Evolutionary conservation across 2,113 vertebrate species (phyloP).

Genomic region (Plotosus lineatus): DNA sequence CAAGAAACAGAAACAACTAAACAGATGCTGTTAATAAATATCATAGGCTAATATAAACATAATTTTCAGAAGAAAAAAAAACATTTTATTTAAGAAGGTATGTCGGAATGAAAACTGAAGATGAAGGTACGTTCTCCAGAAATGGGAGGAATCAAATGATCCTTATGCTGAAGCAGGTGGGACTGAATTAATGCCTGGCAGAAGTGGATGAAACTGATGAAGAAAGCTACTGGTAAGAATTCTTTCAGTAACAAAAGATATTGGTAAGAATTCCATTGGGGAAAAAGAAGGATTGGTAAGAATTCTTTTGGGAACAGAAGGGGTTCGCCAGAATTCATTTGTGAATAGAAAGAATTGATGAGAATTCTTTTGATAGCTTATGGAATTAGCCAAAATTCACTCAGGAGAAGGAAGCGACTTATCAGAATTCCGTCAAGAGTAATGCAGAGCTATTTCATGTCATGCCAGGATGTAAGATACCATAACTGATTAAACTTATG

Average conservation of each 20-base stretch:
- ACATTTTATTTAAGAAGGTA: no score
- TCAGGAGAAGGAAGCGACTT: not conserved
- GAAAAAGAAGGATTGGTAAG: not conserved
- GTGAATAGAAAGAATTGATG: not conserved
- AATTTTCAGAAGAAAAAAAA: no score
- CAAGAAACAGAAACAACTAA: not conserved
- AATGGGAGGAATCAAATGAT: not conserved
- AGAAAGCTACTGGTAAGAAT: not conserved
- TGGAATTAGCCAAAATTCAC: not conserved
- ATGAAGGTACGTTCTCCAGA: not conserved
- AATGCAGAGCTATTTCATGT: no score
- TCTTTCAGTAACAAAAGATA: not conserved
- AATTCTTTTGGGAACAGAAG: not conserved
- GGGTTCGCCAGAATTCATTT: not conserved
- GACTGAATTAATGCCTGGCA: not conserved
- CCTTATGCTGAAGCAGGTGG: not conserved
- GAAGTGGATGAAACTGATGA: not conserved
- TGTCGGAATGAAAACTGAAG: no score
- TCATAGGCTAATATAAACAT: not conserved
- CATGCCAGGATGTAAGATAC: not conserved
- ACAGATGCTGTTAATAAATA: not conserved
- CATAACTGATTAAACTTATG: not conserved
- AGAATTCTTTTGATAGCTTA: not conserved
- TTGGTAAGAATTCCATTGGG: not conserved
- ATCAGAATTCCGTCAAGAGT: not conserved